Conservation (phyloP, 2,797 vertebrate genomes). For the Chaetophractus vellerosus region DNA sequence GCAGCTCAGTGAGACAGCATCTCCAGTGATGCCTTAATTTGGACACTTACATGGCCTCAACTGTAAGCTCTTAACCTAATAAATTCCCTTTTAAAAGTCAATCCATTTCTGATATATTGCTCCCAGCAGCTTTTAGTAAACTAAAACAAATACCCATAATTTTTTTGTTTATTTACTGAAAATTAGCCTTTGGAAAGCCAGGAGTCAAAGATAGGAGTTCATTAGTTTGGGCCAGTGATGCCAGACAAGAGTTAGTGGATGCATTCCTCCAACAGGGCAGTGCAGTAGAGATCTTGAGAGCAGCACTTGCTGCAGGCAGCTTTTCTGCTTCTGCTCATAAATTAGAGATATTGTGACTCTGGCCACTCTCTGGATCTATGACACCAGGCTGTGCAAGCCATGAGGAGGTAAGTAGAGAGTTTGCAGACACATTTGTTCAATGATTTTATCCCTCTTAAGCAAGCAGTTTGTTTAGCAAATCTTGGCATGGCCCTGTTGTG, state of each 20-base stretch:
- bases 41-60: too few species aligned
- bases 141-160: background rate
- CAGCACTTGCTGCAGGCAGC: constrained; percentile 14
- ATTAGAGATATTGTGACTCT: constrained; percentile 53
- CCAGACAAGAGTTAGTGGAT: background rate
- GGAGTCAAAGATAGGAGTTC: background rate
- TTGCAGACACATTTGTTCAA: constrained; percentile 36
- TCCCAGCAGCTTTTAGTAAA: too few species aligned
- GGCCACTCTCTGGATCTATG: constrained; percentile 49
- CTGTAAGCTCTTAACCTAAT: too few species aligned
- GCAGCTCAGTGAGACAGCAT: too few species aligned
- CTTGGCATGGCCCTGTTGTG: constrained; percentile 60
- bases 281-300: constrained; percentile 57
- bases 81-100: too few species aligned
- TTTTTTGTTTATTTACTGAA: background rate
- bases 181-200: background rate
- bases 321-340: constrained; percentile 69
- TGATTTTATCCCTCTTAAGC: constrained; percentile 70
- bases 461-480: constrained; percentile 73
- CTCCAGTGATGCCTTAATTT: too few species aligned
- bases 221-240: background rate
- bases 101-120: too few species aligned
- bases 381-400: background rate
- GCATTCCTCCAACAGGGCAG: background rate
- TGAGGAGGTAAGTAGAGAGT: constrained; percentile 9